A percentile compares a stretch with the other conserved stretches of the same genome.
Conservation (phyloP, 2,113 vertebrate species). For the Halichoerus grypus region DNA sequence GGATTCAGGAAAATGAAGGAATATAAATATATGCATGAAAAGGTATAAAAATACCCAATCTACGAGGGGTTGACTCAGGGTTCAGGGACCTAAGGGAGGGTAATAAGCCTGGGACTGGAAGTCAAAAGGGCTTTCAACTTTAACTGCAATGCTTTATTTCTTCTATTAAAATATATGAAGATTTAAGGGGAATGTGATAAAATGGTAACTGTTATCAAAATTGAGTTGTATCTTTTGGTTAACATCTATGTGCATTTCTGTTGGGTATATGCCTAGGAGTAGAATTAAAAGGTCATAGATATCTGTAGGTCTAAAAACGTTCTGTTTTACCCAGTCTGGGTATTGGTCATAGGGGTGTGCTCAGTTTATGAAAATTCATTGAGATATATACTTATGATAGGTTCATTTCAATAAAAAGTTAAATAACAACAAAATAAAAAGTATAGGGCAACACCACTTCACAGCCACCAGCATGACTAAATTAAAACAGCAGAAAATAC, state of each 20-base stretch:
- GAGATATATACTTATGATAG: neutral
- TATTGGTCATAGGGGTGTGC: neutral
- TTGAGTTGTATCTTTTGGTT: neutral
- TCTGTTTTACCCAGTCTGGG: neutral
- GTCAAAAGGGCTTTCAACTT: neutral
- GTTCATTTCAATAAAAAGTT: neutral
- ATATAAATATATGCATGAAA: neutral
- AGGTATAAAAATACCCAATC: neutral
- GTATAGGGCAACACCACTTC: neutral
- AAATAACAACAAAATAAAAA: neutral
- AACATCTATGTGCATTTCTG: neutral
- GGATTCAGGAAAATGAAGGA: neutral
- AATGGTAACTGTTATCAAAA: neutral
- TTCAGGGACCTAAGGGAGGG: neutral
- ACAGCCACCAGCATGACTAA: neutral
- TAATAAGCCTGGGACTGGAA: neutral
- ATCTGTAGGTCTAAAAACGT: neutral
- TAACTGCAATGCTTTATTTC: slow-evolving; percentile 1
- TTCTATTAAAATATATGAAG: slow-evolving; percentile 14
- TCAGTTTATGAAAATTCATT: slow-evolving; percentile 18
- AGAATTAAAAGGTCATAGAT: neutral
- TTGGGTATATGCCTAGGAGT: neutral
- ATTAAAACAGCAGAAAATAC: neutral
- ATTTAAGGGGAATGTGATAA: neutral
- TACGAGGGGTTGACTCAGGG: neutral